Conservation (phyloP, 1,140 invertebrate species). For the Tetragnatha versicolor region DNA sequence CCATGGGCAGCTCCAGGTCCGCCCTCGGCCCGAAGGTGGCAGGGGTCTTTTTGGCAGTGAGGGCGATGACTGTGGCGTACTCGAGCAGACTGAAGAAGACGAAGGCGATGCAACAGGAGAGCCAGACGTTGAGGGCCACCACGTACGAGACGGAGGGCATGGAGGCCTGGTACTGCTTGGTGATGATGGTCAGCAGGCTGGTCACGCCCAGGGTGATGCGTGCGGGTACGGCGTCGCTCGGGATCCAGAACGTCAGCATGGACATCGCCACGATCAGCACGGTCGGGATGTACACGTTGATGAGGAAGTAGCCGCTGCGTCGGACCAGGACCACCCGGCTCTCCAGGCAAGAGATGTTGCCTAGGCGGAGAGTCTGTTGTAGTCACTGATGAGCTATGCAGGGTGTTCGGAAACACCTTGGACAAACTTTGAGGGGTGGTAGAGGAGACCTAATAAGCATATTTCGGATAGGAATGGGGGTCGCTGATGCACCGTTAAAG, state of each 20-base stretch:
- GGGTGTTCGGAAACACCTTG: too few species aligned
- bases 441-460: too few species aligned
- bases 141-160: constrained; percentile 46
- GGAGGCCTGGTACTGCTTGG: constrained; percentile 48
- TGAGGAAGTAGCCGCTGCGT: constrained; percentile 60
- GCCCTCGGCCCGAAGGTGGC: not conserved
- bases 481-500: too few species aligned
- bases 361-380: not conserved
- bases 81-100: constrained; percentile 83
- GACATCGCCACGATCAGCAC: constrained; percentile 61
- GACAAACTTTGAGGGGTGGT: too few species aligned
- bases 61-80: constrained; percentile 53
- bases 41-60: not conserved
- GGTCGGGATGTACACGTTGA: constrained; percentile 62
- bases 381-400: not conserved
- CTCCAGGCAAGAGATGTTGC: constrained; percentile 31
- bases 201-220: constrained; percentile 56
- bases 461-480: too few species aligned
- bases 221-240: constrained; percentile 60
- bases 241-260: constrained; percentile 63
- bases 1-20: constrained; percentile 11
- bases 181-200: constrained; percentile 47
- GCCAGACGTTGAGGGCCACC: constrained; percentile 83
- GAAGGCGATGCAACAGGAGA: constrained; percentile 86
- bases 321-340: constrained; percentile 34